These are phyloP conservation scores for Paramormyrops kingsleyae DNA, from an alignment of 2,113 vertebrate genomes.

Conservation along the genomic window DNA sequence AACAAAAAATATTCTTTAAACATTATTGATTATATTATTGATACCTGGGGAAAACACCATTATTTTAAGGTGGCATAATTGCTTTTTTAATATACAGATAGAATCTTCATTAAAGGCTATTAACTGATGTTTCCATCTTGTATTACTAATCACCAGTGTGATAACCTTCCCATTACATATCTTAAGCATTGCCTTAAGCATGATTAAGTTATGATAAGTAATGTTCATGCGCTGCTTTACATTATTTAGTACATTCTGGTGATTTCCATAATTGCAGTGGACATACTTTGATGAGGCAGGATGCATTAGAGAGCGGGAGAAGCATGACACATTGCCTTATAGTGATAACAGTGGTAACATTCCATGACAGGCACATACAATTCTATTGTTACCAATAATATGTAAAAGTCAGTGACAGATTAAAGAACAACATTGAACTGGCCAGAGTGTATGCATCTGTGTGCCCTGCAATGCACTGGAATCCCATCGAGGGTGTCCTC, in stretches of 20 bases:
- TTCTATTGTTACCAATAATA: not conserved
- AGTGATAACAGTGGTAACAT: constrained; percentile 32
- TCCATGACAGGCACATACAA: constrained; percentile 29
- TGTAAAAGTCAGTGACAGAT: not conserved
- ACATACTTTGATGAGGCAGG: constrained; percentile 40
- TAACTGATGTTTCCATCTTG: constrained; percentile 56
- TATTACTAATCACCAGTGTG: constrained; percentile 59
- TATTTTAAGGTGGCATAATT: not conserved
- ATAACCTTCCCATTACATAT: constrained; percentile 58
- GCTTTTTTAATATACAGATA: constrained; percentile 39
- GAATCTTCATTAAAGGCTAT: constrained; percentile 45
- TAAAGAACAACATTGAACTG: not conserved
- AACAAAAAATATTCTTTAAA: not conserved
- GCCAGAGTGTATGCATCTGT: not conserved
- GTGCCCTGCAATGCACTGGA: not conserved
- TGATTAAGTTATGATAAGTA: constrained; percentile 44
- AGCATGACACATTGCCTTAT: constrained; percentile 39
- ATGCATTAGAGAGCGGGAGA: constrained; percentile 40
- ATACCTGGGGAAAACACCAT: not conserved
- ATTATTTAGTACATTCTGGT: constrained; percentile 40
- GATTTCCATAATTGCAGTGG: constrained; percentile 55
- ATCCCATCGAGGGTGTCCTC: not conserved
- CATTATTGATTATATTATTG: not conserved
- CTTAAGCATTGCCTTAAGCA: constrained; percentile 37
- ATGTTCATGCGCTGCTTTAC: constrained; percentile 51